A percentile compares a stretch with the other conserved stretches of the same genome.
These are phyloP conservation scores for Coronaproctus castanopsis DNA, from an alignment of 2,888 invertebrate species.

Conservation along the genomic window DNA sequence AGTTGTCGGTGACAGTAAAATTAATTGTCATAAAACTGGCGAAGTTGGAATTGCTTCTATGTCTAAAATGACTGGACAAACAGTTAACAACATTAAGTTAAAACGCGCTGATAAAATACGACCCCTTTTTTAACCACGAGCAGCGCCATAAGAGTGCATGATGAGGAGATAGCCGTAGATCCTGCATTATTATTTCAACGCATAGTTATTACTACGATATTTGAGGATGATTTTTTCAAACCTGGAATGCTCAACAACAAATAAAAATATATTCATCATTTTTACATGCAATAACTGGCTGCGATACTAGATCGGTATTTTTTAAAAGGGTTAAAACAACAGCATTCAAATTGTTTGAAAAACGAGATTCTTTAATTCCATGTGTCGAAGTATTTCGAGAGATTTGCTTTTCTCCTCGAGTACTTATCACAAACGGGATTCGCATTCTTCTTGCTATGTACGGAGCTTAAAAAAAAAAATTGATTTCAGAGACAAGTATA, in stretches of 20 bases:
- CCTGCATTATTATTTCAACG: conserved; percentile 8
- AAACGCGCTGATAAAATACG: conserved; percentile 3
- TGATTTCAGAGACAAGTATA: neutral
- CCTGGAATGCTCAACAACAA: neutral
- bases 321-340: neutral
- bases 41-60: conserved; percentile 3
- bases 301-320: neutral
- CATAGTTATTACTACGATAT: conserved; percentile 18
- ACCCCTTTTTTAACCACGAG: conserved; percentile 16
- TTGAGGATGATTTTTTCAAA: conserved; percentile 16
- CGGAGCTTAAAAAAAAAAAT: neutral
- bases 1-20: conserved; percentile 20
- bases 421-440: neutral
- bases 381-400: neutral
- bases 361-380: neutral
- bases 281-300: neutral
- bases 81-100: neutral
- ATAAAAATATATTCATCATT: neutral
- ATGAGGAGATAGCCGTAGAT: conserved; percentile 5
- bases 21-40: conserved; percentile 1
- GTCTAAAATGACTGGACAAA: neutral
- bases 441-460: neutral
- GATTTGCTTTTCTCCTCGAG: neutral
- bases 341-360: neutral
- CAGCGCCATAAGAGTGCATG: conserved; percentile 20